Percentiles rank a stretch among this genome's conserved stretches.
Evolutionary conservation across 2,113 vertebrate species (phyloP).

Genomic region (Marmota monax): DNA sequence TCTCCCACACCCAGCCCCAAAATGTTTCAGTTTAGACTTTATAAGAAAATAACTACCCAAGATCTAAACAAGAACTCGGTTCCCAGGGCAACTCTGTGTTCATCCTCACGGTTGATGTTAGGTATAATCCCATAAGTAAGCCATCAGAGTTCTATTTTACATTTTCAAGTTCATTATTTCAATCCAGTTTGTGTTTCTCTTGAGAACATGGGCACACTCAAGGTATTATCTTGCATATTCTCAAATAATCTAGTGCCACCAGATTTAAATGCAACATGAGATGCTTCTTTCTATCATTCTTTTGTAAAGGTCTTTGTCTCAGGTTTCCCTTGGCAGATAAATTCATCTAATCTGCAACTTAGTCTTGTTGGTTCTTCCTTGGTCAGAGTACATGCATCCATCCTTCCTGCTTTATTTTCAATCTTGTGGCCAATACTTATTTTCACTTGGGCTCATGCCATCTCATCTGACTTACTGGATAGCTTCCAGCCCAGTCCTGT

Average conservation of each 20-base stretch:
- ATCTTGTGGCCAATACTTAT: not conserved
- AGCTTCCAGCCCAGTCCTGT: not conserved
- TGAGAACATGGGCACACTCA: not conserved
- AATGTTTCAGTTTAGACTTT: not conserved
- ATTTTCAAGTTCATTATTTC: constrained; percentile 10
- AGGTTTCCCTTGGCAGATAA: not conserved
- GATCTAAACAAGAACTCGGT: not conserved
- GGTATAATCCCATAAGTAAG: not conserved
- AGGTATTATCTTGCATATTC: not conserved
- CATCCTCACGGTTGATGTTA: not conserved
- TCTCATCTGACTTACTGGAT: not conserved
- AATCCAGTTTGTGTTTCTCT: not conserved
- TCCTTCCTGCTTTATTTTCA: not conserved
- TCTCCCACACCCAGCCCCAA: not conserved
- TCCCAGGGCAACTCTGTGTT: not conserved
- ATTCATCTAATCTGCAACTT: not conserved
- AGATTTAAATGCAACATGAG: not conserved
- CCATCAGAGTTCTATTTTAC: not conserved
- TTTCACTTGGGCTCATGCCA: not conserved
- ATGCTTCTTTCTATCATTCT: not conserved
- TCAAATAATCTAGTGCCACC: not conserved
- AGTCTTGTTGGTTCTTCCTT: not conserved
- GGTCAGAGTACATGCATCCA: not conserved
- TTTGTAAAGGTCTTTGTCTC: not conserved
- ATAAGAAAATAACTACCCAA: not conserved